Evolutionary conservation across 2,888 invertebrate genomes (phyloP), one percentile per base, ranked within the genome.

Genomic region (Pyrrhia umbra): DNA sequence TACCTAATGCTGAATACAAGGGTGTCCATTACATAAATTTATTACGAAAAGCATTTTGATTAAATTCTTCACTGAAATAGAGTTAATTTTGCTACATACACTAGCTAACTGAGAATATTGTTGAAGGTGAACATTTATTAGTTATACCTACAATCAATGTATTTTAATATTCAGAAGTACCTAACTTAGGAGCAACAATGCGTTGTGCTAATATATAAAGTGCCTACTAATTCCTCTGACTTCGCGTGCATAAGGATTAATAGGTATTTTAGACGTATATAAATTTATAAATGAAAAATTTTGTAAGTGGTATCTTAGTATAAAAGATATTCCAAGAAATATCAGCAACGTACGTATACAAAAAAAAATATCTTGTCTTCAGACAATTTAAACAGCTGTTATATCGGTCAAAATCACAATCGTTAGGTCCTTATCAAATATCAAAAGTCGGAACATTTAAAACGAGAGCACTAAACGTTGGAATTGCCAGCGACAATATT

Each of bases 401-500:
- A 40, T 51, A 40, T 51, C 30, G 50, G 49, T 74, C 59, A 72
- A 78, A 76, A 68, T 57, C 47, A 43, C 62, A 68, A 74, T 72
- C 76, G 62, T 72, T 77, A 73, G 61, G 56, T 56, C 67, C 73
- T 81, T 83, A 85, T 82, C 83, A 84, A 80, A 87, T 85, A 86
- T 82, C 81, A 83, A 81, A 83, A 80, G 74, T 74, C 78, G 71
- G 67, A 77, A 83, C 82, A 84, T 82, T 88, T 86, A 81, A 87
- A 85, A 83, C 82, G 82, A 77, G 69, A 77, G 77, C 82, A 83
- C 79, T 87, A 84, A 89, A 88, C 85, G 83, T 78, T 76, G 81
- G 75, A 85, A 88, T 88, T 85, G 83, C 83, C 79, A 79, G 83
- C 82, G 85, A 83, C 82, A 80, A 86, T 86, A 86, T 88, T 84